These are phyloP conservation scores for Gastrophryne carolinensis DNA, from an alignment of 2,797 vertebrate species.

Conservation along the genomic window DNA sequence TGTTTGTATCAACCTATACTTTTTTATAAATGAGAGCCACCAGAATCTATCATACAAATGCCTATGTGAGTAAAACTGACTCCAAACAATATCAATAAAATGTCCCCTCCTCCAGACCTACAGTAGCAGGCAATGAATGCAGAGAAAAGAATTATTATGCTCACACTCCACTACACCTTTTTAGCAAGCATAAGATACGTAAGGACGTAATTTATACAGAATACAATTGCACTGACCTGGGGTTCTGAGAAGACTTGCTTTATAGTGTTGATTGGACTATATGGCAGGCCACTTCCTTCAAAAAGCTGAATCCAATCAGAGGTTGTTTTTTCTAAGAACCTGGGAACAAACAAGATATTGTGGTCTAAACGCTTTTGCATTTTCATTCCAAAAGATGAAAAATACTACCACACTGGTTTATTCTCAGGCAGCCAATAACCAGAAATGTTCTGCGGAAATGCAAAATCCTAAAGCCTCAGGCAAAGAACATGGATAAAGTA, in stretches of 20 bases:
- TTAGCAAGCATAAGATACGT: too few species aligned
- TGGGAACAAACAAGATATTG: constrained; percentile 64
- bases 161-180: too few species aligned
- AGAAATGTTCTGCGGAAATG: constrained; percentile 58
- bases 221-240: constrained; percentile 77
- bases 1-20: too few species aligned
- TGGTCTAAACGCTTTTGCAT: constrained; percentile 41
- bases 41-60: too few species aligned
- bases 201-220: too few species aligned
- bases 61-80: too few species aligned
- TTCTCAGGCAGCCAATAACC: constrained; percentile 54
- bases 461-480: constrained; percentile 38
- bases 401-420: constrained; percentile 48
- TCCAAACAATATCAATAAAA: too few species aligned
- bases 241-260: constrained; percentile 85
- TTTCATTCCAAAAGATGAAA: constrained; percentile 50
- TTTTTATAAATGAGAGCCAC: too few species aligned
- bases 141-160: too few species aligned
- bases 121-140: too few species aligned
- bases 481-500: constrained; percentile 51
- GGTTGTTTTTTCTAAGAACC: constrained; percentile 81
- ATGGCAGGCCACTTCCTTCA: constrained; percentile 85
- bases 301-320: constrained; percentile 83
- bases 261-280: constrained; percentile 91
- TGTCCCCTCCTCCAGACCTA: too few species aligned